phyloP scores from a whole-genome alignment of 1,140 invertebrate genomes.

The Acyrthosiphon pisum region DNA sequence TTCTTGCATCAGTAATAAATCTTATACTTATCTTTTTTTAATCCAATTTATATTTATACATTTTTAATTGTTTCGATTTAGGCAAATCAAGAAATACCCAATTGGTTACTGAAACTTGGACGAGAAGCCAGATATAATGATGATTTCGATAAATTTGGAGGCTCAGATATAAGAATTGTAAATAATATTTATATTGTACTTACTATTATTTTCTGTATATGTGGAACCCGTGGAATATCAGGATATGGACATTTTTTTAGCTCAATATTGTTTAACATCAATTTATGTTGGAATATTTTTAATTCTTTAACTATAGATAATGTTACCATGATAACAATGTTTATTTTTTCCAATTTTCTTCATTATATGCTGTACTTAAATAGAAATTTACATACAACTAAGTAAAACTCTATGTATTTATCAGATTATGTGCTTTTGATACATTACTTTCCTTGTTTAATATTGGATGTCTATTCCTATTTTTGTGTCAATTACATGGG shows the following conservation, averaged over 20 bases:
- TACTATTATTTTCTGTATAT: background rate
- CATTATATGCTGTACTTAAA: too few relatives aligned
- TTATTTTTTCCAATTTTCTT: too few relatives aligned
- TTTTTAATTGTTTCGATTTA: background rate
- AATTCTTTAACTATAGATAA: background rate
- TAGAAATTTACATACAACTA: too few relatives aligned
- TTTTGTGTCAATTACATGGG: too few relatives aligned
- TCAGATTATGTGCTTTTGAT: too few relatives aligned
- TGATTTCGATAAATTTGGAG: slow-evolving; percentile 8
- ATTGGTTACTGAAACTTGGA: slow-evolving; percentile 14
- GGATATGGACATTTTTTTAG: background rate
- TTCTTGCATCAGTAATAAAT: slow-evolving; percentile 29
- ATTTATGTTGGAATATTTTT: background rate
- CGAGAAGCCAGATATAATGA: background rate
- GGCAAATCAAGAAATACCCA: slow-evolving; percentile 48
- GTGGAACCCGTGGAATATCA: background rate
- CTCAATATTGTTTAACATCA: background rate
- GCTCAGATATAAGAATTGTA: slow-evolving; percentile 37
- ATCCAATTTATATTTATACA: background rate
- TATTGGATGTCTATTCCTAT: too few relatives aligned
- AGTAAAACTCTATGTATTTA: too few relatives aligned
- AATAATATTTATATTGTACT: background rate
- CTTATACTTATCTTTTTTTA: background rate
- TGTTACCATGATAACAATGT: background rate
- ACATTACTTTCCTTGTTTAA: too few relatives aligned